Conservation (phyloP, 2,797 vertebrate species). For the Oreochromis grahami region DNA sequence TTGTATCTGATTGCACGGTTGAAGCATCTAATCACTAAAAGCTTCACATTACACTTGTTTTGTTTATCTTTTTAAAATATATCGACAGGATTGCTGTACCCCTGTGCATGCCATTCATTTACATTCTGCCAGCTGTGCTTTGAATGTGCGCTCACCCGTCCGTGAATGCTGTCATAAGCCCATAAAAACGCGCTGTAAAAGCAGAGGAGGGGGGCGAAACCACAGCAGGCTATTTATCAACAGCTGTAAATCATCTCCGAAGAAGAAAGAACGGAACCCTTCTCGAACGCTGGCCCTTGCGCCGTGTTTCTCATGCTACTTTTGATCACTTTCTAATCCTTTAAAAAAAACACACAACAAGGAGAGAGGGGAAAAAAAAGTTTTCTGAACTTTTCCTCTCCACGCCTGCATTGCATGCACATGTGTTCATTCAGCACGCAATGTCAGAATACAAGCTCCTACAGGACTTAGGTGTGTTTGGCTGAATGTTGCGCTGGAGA, state of each 20-base stretch:
- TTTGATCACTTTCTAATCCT: conserved; percentile 48
- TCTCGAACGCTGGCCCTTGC: conserved; percentile 27
- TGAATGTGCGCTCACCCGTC: not conserved
- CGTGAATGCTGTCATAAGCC: conserved; percentile 20
- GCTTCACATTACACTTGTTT: not conserved
- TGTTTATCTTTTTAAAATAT: not conserved
- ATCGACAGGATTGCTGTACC: not conserved
- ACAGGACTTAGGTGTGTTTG: conserved; percentile 67
- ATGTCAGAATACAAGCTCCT: conserved; percentile 56
- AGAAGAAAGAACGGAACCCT: conserved; percentile 58
- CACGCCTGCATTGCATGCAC: not conserved
- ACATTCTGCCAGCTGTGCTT: conserved; percentile 20
- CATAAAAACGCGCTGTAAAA: conserved; percentile 11
- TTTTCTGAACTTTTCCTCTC: conserved; percentile 24
- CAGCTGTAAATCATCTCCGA: conserved; percentile 54
- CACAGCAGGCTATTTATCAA: conserved; percentile 21
- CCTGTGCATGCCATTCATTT: not conserved
- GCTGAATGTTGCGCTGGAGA: conserved; percentile 22
- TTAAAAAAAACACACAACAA: not conserved
- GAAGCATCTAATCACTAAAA: not conserved
- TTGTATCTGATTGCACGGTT: not conserved
- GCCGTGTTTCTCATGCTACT: conserved; percentile 24
- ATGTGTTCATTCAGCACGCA: not conserved
- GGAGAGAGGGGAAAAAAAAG: not conserved
- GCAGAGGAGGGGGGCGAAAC: not conserved